These are phyloP conservation scores for Myotis planiceps DNA, from an alignment of 2,797 vertebrate species.

Conservation along the genomic window DNA sequence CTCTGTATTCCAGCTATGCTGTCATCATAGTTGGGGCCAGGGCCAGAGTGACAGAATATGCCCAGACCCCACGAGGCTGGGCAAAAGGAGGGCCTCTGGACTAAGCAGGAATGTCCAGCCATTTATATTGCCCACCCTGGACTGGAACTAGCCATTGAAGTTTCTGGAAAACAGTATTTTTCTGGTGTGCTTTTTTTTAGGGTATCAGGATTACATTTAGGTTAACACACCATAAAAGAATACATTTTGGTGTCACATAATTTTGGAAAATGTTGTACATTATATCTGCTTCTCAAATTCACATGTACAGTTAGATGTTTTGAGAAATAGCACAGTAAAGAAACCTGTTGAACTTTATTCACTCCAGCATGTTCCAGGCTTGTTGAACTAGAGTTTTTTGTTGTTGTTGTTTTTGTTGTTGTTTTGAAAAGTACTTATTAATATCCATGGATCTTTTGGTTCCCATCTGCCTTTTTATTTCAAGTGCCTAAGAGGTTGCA, in stretches of 20 bases:
- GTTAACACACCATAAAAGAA: not conserved
- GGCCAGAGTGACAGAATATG: not conserved
- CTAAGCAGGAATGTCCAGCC: not conserved
- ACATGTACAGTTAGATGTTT: not conserved
- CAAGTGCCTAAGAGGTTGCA: not conserved
- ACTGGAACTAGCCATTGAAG: not conserved
- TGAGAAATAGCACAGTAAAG: slow-evolving; percentile 5
- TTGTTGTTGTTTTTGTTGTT: not conserved
- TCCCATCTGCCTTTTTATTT: slow-evolving; percentile 20
- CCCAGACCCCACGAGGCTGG: not conserved
- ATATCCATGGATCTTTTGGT: not conserved
- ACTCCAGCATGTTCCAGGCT: not conserved
- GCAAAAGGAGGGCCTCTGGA: not conserved
- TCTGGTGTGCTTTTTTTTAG: not conserved
- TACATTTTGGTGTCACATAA: not conserved
- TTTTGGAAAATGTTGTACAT: not conserved
- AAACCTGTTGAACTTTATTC: not conserved
- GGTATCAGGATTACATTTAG: not conserved
- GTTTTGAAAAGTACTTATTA: slow-evolving; percentile 19
- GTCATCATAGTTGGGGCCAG: not conserved
- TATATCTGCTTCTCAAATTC: not conserved
- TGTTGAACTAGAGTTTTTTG: not conserved
- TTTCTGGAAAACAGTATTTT: not conserved
- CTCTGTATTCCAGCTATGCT: not conserved
- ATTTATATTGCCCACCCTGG: not conserved